Evolutionary conservation across 92 coral and sea anemone genomes (phyloP).

Genomic region (Porites divaricata): DNA sequence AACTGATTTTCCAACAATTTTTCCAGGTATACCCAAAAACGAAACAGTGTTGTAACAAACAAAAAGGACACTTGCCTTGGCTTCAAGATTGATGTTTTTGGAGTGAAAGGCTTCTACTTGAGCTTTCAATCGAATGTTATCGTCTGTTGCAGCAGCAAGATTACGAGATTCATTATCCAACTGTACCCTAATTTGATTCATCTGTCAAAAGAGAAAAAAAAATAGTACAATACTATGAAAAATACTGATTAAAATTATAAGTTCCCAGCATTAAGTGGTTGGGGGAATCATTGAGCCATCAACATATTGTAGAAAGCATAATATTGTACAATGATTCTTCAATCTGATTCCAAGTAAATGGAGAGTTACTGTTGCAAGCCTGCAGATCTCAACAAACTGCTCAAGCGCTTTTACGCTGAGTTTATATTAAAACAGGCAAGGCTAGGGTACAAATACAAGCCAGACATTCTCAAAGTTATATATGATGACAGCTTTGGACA

Average conservation of each 20-base stretch:
- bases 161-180: slow-evolving; percentile 89
- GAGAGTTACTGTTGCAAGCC: too few relatives aligned
- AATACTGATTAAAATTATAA: background rate
- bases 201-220: slow-evolving; percentile 36
- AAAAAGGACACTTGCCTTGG: slow-evolving; percentile 55
- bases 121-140: slow-evolving; percentile 93
- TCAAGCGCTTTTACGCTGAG: too few relatives aligned
- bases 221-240: background rate
- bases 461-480: too few relatives aligned
- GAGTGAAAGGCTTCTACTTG: slow-evolving; percentile 86
- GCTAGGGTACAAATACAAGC: too few relatives aligned
- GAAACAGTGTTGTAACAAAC: too few relatives aligned
- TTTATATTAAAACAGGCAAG: too few relatives aligned
- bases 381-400: too few relatives aligned
- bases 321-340: too few relatives aligned
- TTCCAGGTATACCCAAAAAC: background rate
- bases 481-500: too few relatives aligned
- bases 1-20: background rate
- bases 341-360: too few relatives aligned
- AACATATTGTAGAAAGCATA: too few relatives aligned
- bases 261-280: background rate
- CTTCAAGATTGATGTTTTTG: slow-evolving; percentile 85
- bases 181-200: slow-evolving; percentile 90
- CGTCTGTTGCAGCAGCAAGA: slow-evolving; percentile 87
- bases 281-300: too few relatives aligned